Evolutionary conservation across 2,113 vertebrate species (phyloP), one percentile per base, ranked within the genome.

Genomic region (Podocnemis expansa): DNA sequence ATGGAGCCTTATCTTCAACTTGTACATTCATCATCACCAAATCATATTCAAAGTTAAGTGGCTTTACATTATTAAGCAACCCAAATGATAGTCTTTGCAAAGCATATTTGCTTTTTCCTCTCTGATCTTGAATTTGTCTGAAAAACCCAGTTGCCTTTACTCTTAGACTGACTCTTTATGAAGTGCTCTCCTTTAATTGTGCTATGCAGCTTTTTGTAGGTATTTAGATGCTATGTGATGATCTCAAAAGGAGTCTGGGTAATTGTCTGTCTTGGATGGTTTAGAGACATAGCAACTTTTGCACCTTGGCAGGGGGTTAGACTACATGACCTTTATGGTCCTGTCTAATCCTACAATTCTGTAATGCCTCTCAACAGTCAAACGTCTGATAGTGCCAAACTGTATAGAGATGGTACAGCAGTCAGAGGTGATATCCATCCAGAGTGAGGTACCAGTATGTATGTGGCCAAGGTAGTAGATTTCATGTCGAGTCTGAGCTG

Each of bases 401-500:
- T 81, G 73, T 88, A 93, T 43, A 87, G 70, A 5, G 70, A 38
- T 91, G 84, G 7, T 88, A 5, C 91, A 96, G 93, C 21, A 89
- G 89, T 47, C 86, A 60, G 87, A 93, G 29, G 93, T 92, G 87
- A 76, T 83, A 75, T 93, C 84, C 93, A 1, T 78, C 70, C 38
- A 5, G 5, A 49, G 51, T 89, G 78, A 94, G 85, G 93, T 93
- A 93, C 96, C 94, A 81, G 84, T 87, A 93, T 93, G 92, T 92
- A 90, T 70, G 76, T 84, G 93, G 76, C 79, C 88, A 91, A 52
- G 85, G 31, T 94, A 82, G n/a, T n/a, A n/a, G n/a, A n/a, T n/a
- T n/a, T n/a, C n/a, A n/a, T n/a, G n/a, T n/a, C 88, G 1, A 96
- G 96, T 75, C 82, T 89, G 82, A 97, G 83, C 75, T 90, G 82